Evolutionary conservation across 2,797 vertebrate genomes (phyloP).

Genomic region (Ataeniobius toweri): DNA sequence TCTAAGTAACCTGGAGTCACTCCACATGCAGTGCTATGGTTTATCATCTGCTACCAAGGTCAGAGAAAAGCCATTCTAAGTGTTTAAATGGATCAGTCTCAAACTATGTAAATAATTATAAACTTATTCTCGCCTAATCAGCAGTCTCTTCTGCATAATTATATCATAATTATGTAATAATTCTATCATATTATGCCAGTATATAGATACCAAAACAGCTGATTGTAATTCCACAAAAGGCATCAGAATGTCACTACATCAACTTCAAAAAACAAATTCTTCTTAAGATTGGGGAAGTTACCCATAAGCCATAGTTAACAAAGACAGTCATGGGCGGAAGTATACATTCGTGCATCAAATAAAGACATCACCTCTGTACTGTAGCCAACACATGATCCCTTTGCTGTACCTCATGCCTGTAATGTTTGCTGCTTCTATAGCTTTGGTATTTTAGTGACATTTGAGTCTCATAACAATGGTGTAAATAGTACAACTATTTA

Average conservation of each 20-base stretch:
- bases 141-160: conserved; percentile 26
- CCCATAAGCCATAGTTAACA: conserved; percentile 65
- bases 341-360: conserved; percentile 69
- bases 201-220: conserved; percentile 49
- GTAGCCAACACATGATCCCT: conserved; percentile 87
- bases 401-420: conserved; percentile 97
- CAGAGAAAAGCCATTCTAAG: conserved; percentile 53
- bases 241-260: conserved; percentile 52
- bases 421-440: conserved; percentile 97
- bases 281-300: conserved; percentile 52
- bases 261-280: conserved; percentile 51
- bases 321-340: conserved; percentile 76
- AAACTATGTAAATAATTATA: background rate
- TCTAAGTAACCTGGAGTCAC: conserved; percentile 53
- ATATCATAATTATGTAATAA: conserved; percentile 27
- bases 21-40: conserved; percentile 60
- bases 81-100: conserved; percentile 39
- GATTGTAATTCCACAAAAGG: conserved; percentile 36
- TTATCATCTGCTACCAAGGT: conserved; percentile 49
- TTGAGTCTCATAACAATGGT: conserved; percentile 96
- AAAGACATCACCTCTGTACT: conserved; percentile 76
- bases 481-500: conserved; percentile 99
- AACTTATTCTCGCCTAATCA: conserved; percentile 11
- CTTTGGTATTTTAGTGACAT: conserved; percentile 85
- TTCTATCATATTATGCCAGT: conserved; percentile 23